These are phyloP conservation scores for Holcopasites calliopsidis DNA, from an alignment of 1,140 invertebrate genomes.

Conservation along the genomic window DNA sequence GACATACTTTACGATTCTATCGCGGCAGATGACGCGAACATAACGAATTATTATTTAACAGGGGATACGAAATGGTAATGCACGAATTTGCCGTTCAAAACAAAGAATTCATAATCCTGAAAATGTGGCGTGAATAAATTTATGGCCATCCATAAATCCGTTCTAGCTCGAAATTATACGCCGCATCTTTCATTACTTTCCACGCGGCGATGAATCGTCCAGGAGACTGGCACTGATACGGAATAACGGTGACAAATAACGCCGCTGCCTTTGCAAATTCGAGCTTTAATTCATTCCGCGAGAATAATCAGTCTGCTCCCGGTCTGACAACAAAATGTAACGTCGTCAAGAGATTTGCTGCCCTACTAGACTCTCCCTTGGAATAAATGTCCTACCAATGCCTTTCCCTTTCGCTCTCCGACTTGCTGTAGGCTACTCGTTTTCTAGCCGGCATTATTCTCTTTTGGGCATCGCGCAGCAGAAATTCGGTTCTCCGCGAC, in stretches of 20 bases:
- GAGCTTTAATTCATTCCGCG: slow-evolving; percentile 30
- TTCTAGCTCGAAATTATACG: slow-evolving; percentile 58
- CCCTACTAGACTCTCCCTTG: slow-evolving; percentile 29
- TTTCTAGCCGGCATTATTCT: slow-evolving; percentile 11
- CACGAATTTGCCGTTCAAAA: slow-evolving; percentile 11
- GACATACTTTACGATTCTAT: not conserved
- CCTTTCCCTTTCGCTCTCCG: slow-evolving; percentile 36
- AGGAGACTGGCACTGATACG: slow-evolving; percentile 42
- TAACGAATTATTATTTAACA: not conserved
- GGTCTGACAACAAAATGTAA: slow-evolving; percentile 1
- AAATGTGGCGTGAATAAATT: slow-evolving; percentile 51
- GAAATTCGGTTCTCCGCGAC: not conserved
- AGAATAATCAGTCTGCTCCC: slow-evolving; percentile 24
- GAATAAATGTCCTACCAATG: slow-evolving; percentile 48
- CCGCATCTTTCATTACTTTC: slow-evolving; percentile 50
- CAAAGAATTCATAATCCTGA: slow-evolving; percentile 55
- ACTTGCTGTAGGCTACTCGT: slow-evolving; percentile 37
- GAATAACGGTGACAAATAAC: slow-evolving; percentile 45
- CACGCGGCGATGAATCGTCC: slow-evolving; percentile 42
- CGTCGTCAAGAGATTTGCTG: not conserved
- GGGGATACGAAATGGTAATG: not conserved
- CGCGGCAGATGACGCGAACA: not conserved
- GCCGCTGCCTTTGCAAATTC: slow-evolving; percentile 19
- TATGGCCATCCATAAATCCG: slow-evolving; percentile 52
- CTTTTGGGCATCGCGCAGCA: not conserved